A percentile compares a stretch with the other conserved stretches of the same genome.
Evolutionary conservation across 1,140 invertebrate species (phyloP).

Genomic region (Drosophila murphyi): DNA sequence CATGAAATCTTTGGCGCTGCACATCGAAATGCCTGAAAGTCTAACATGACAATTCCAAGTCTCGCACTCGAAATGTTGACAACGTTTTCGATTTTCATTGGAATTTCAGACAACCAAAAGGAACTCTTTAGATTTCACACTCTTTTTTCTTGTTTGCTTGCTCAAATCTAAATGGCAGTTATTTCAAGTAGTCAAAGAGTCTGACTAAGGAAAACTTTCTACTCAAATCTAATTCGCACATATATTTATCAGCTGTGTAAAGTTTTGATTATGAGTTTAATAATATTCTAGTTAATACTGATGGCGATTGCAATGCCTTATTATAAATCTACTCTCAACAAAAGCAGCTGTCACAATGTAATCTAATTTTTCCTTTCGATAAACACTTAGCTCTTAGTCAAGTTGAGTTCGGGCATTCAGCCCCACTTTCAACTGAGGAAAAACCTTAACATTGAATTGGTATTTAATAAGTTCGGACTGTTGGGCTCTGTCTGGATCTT

Average conservation of each 20-base stretch:
- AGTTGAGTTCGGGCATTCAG: too few relatives aligned
- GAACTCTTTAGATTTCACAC: constrained; percentile 49
- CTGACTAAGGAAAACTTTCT: not conserved
- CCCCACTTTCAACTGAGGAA: too few relatives aligned
- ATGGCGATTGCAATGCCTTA: too few relatives aligned
- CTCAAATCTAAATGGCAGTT: constrained; percentile 43
- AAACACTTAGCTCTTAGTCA: too few relatives aligned
- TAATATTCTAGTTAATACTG: too few relatives aligned
- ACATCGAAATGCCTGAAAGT: constrained; percentile 80
- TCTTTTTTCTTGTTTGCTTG: constrained; percentile 60
- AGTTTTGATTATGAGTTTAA: too few relatives aligned
- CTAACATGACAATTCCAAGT: constrained; percentile 75
- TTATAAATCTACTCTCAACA: too few relatives aligned
- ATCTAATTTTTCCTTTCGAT: too few relatives aligned
- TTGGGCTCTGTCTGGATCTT: not conserved
- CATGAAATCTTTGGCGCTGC: constrained; percentile 77
- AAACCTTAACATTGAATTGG: not conserved
- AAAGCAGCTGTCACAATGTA: too few relatives aligned
- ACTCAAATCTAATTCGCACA: not conserved
- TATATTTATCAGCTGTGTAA: not conserved
- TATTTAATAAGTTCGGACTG: not conserved
- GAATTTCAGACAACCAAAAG: constrained; percentile 46
- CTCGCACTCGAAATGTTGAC: constrained; percentile 50
- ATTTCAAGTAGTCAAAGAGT: constrained; percentile 4
- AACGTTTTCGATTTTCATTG: constrained; percentile 76